Evolutionary conservation across 2,888 invertebrate species (phyloP), one percentile per base, ranked within the genome.

Genomic region (Cecidostiba fungosa): DNA sequence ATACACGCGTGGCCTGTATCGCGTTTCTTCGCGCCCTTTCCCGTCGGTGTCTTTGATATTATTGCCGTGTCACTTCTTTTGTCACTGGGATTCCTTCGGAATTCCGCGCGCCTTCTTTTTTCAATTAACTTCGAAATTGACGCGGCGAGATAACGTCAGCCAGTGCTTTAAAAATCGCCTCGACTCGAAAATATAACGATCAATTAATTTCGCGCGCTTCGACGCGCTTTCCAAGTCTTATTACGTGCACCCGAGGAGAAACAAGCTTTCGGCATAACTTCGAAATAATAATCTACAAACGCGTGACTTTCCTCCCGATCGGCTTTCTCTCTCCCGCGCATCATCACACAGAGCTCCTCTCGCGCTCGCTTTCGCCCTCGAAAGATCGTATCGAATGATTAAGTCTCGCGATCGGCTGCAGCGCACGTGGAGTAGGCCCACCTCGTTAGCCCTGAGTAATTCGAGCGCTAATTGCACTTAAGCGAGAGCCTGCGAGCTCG

Each of bases 391-490:
- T 91, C 92, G 90, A 90, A 89, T 90, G 92, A 92, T 92, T 92
- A 91, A 92, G 90, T 90, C 90, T 90, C 89, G 90, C 90, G 90
- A 91, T 91, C 90, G 91, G 88, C 86, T n/a, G n/a, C n/a, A n/a
- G n/a, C n/a, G n/a, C n/a, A n/a, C n/a, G n/a, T n/a, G 85, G 54
- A 23, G 54, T 29, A 19, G 89, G 87, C 88, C 90, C 90, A 90
- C 90, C 92, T 92, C 92, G 92, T 92, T 92, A 92, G 91, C 90
- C 90, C 91, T 91, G 91, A 92, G 92, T 92, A 92, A 92, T 92
- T 92, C 92, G 92, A 91, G 90, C 91, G 90, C 92, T 92, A 92
- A 92, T 92, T 92, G 92, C 91, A 89, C 89, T 89, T 89, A 90
- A 90, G 32, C n/a, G 59, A 29, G 89, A 90, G 89, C 23, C 10